Percentiles rank a stretch among this genome's conserved stretches.
These are phyloP conservation scores for Microcebus lehilahytsara DNA, from an alignment of 2,113 vertebrate species.

Conservation along the genomic window DNA sequence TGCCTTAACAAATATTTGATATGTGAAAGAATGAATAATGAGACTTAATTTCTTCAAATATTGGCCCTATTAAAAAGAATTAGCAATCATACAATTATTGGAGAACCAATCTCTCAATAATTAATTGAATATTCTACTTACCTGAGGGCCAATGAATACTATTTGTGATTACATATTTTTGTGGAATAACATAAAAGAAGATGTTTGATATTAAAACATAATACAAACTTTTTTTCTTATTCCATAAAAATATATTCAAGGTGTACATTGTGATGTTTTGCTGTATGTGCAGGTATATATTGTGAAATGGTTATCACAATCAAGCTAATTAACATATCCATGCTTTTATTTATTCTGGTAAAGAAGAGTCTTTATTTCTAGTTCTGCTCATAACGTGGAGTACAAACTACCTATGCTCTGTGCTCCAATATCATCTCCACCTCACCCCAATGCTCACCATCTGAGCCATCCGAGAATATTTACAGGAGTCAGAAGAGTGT, in stretches of 20 bases:
- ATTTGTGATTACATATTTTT: neutral
- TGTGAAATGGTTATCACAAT: neutral
- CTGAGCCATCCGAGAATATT: neutral
- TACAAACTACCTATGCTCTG: neutral
- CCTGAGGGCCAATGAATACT: neutral
- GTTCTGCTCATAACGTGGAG: neutral
- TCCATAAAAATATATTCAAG: neutral
- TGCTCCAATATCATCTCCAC: neutral
- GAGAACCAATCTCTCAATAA: neutral
- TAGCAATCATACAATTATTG: neutral
- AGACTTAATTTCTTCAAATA: neutral
- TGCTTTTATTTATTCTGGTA: neutral
- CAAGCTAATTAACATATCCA: neutral
- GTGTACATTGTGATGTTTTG: neutral
- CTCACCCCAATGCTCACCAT: neutral
- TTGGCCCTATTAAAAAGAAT: neutral
- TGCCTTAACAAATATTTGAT: neutral
- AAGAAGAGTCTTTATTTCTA: neutral
- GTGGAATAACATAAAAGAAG: neutral
- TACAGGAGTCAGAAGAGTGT: neutral
- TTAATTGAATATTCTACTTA: neutral
- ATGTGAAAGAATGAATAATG: neutral
- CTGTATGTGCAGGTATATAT: neutral
- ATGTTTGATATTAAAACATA: neutral
- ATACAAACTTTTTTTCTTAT: neutral